Evolutionary conservation across 2,113 vertebrate genomes (phyloP).

Genomic region (Ammodytes dubius): DNA sequence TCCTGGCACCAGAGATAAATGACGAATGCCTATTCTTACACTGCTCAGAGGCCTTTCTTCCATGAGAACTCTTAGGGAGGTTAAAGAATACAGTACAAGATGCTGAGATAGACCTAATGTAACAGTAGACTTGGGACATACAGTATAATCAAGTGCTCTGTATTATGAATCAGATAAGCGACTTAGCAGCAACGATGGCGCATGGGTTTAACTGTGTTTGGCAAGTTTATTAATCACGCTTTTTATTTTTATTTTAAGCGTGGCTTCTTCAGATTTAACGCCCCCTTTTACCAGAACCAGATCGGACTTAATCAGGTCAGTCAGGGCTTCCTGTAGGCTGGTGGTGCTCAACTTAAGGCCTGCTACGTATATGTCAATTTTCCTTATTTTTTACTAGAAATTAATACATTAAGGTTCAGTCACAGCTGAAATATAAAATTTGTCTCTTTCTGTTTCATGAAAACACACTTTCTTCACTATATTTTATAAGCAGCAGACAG

Average conservation of each 20-base stretch:
- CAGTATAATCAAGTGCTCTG: not conserved
- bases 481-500: not conserved
- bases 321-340: not conserved
- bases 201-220: not conserved
- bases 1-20: conserved; percentile 64
- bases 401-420: not conserved
- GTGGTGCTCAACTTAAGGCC: not conserved
- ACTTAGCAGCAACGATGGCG: not conserved
- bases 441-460: not conserved
- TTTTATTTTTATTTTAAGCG: not conserved
- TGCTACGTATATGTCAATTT: not conserved
- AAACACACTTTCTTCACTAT: not conserved
- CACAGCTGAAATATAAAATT: not conserved
- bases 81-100: not conserved
- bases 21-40: conserved; percentile 63
- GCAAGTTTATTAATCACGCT: not conserved
- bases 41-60: conserved; percentile 31
- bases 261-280: not conserved
- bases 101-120: conserved; percentile 7
- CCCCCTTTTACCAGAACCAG: not conserved
- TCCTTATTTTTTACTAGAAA: not conserved
- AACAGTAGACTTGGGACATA: not conserved
- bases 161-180: not conserved
- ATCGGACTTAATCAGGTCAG: not conserved
- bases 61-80: not conserved